Evolutionary conservation across 92 coral and sea anemone species (phyloP).

Genomic region (Virgularia gustaviana): DNA sequence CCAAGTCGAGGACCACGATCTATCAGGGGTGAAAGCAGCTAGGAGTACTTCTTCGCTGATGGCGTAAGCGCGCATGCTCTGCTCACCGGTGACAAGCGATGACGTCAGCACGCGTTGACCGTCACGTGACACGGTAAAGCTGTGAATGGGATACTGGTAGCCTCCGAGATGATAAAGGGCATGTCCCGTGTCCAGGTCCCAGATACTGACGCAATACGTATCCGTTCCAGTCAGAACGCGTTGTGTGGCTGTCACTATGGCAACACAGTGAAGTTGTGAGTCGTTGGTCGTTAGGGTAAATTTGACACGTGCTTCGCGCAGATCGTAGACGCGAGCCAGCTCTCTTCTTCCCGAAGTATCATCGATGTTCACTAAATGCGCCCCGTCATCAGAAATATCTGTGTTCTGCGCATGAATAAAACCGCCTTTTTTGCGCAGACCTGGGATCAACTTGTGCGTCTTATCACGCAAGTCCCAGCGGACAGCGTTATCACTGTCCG

Average conservation of each 20-base stretch:
- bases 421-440: background rate
- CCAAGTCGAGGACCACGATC: background rate
- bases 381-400: background rate
- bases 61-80: slow-evolving; percentile 81
- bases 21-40: slow-evolving; percentile 83
- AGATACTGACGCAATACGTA: slow-evolving; percentile 55
- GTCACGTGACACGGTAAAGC: slow-evolving; percentile 71
- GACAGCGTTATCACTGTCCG: background rate
- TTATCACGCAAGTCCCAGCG: background rate
- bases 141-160: slow-evolving; percentile 77
- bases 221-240: background rate
- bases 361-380: slow-evolving; percentile 4
- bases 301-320: background rate
- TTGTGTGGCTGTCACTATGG: slow-evolving; percentile 1
- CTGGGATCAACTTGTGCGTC: background rate
- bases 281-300: background rate
- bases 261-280: background rate
- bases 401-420: background rate
- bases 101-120: slow-evolving; percentile 73
- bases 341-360: background rate
- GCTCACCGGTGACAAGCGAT: slow-evolving; percentile 51
- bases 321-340: background rate
- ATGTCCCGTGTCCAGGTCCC: slow-evolving; percentile 70
- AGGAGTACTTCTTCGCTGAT: slow-evolving; percentile 64
- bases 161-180: slow-evolving; percentile 67